Conservation (phyloP, 2,888 invertebrate species). For the Napeogenes inachia region DNA sequence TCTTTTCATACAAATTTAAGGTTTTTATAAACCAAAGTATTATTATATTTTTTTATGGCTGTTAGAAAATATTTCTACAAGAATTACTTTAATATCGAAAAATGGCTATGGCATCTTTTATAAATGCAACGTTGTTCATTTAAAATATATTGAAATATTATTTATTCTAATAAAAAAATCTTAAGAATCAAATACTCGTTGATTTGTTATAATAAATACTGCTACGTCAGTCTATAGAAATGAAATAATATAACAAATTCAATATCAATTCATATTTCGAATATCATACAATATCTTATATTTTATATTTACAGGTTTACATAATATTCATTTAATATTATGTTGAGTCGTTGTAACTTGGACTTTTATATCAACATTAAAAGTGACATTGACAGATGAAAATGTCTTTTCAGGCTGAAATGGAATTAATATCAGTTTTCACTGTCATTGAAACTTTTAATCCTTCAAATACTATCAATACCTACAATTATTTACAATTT, state of each 20-base stretch:
- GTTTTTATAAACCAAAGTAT: too few species aligned
- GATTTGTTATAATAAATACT: background rate
- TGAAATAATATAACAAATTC: background rate
- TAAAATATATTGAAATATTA: background rate
- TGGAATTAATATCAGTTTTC: background rate
- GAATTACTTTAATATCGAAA: constrained; percentile 1
- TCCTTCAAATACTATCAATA: constrained; percentile 35
- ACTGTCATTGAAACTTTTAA: constrained; percentile 27
- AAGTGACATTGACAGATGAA: constrained; percentile 16
- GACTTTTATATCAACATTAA: constrained; percentile 18
- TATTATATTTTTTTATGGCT: too few species aligned
- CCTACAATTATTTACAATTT: constrained; percentile 27
- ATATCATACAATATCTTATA: background rate
- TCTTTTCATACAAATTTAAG: too few species aligned
- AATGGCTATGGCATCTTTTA: constrained; percentile 15
- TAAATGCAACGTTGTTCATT: constrained; percentile 18
- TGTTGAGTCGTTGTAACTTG: constrained; percentile 26
- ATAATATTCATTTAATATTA: constrained; percentile 10
- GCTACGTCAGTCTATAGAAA: constrained; percentile 4
- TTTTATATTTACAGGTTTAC: constrained; percentile 13
- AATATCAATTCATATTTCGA: background rate
- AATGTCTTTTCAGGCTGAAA: background rate
- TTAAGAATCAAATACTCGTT: constrained; percentile 1
- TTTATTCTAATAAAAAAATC: background rate
- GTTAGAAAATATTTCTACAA: background rate